These are phyloP conservation scores for Drosophila nr. perissopoda DNA, from an alignment of 2,888 invertebrate genomes.

Conservation along the genomic window DNA sequence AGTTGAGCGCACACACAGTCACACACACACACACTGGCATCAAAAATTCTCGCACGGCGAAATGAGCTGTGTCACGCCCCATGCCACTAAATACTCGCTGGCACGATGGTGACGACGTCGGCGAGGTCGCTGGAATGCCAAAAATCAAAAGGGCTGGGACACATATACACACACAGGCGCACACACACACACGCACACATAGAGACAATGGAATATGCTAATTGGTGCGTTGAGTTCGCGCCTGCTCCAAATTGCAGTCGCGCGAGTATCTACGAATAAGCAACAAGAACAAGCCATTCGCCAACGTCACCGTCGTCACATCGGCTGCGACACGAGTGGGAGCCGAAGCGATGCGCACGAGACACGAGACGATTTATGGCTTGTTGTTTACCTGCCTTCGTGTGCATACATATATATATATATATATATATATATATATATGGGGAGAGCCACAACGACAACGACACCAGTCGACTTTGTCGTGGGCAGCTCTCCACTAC, in stretches of 20 bases:
- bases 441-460: slow-evolving; percentile 33
- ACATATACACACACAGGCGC: slow-evolving; percentile 40
- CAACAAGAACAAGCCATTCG: slow-evolving; percentile 78
- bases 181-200: slow-evolving; percentile 40
- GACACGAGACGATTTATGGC: slow-evolving; percentile 77
- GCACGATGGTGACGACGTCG: slow-evolving; percentile 40
- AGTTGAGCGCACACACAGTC: slow-evolving; percentile 29
- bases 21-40: slow-evolving; percentile 35
- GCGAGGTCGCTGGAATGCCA: slow-evolving; percentile 60
- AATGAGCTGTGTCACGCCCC: slow-evolving; percentile 76
- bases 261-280: slow-evolving; percentile 81
- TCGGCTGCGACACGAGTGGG: slow-evolving; percentile 60
- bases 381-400: slow-evolving; percentile 84
- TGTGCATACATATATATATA: slow-evolving; percentile 28
- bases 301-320: slow-evolving; percentile 43
- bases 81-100: slow-evolving; percentile 62
- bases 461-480: slow-evolving; percentile 21
- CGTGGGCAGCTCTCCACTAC: slow-evolving; percentile 52
- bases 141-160: slow-evolving; percentile 68
- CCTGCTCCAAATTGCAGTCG: slow-evolving; percentile 70
- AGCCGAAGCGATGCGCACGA: slow-evolving; percentile 50
- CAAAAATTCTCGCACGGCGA: slow-evolving; percentile 62
- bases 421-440: not conserved
- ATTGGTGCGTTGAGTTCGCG: slow-evolving; percentile 80
- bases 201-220: slow-evolving; percentile 81